These are phyloP conservation scores for Heliconius erato DNA, from an alignment of 2,888 invertebrate genomes.

Conservation along the genomic window DNA sequence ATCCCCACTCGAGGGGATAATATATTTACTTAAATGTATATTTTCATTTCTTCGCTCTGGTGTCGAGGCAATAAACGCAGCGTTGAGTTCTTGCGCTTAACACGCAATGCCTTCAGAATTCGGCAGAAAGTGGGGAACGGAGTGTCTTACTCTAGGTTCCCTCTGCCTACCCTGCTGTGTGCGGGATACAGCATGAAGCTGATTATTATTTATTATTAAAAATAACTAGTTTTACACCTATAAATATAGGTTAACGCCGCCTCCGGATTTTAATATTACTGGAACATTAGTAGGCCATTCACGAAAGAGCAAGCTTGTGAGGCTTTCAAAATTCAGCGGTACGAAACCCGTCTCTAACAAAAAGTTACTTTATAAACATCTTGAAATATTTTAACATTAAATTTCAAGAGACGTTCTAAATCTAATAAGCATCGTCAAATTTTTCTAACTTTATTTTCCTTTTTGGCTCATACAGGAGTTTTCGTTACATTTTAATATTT, in stretches of 20 bases:
- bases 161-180: too few relatives aligned
- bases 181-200: too few relatives aligned
- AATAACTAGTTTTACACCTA: background rate
- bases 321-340: slow-evolving; percentile 27
- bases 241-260: slow-evolving; percentile 43
- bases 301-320: slow-evolving; percentile 33
- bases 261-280: slow-evolving; percentile 36
- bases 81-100: too few relatives aligned
- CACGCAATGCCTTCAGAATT: too few relatives aligned
- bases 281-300: slow-evolving; percentile 33
- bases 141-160: too few relatives aligned
- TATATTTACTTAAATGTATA: too few relatives aligned
- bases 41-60: too few relatives aligned
- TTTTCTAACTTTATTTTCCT: slow-evolving; percentile 29
- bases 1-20: too few relatives aligned
- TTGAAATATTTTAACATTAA: slow-evolving; percentile 36
- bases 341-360: slow-evolving; percentile 31
- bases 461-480: background rate
- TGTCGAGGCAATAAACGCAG: too few relatives aligned
- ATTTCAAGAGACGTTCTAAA: slow-evolving; percentile 32
- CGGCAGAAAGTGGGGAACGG: too few relatives aligned
- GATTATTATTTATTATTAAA: background rate
- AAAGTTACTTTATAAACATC: slow-evolving; percentile 39
- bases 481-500: background rate
- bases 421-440: slow-evolving; percentile 31